Base-by-base conservation (phyloP, 1,140 invertebrate genomes). In the Papilio helenus region DNA sequence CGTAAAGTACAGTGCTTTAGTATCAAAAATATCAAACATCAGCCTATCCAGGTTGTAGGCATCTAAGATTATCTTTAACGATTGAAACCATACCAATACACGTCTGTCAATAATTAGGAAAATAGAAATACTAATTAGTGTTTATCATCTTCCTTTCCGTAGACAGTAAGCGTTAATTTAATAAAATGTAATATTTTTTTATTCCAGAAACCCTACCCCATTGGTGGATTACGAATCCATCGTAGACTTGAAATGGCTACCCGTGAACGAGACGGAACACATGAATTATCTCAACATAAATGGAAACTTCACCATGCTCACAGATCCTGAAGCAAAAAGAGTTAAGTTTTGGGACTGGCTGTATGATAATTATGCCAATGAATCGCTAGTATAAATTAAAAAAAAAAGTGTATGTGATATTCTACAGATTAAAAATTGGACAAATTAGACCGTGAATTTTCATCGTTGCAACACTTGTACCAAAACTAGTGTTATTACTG, bases 341-440 rank as follows among this genome's bases (percentile, higher is more conserved):
- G 91, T 96, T 20, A 90, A 88, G 3, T 96, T 96, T 85, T 96
- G 96, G 96, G 95, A 96, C 86, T 93, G 95, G 87, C 92, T 96
- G 42, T 96, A 96, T 86, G 92, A 95, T 65, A 95, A 95, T 80
- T 96, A 90, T 79, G 90, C 87, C 9, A 81, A 58, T 2, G 85
- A 87, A 16, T 71, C 80, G 34, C 80, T 79, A 85, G 81, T 29
- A 61, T 55, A 23, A 78, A 84, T 34, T 78, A 78, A 79, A 76
- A 78, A 79, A 82, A 72, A 16, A 72, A 79, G 65, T 72, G n/a
- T 74, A 34, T 39, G 42, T 65, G 72, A 73, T 34, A 79, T 42
- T 46, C 23, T 18, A 20, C 51, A 26, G 26, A 23, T 73, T 51
- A 73, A 39, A 58, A 55, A 46, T 39, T 39, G 18, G 18, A 34